Evolutionary conservation across 2,888 invertebrate genomes (phyloP), one percentile per base, ranked within the genome.

Genomic region (Phrixothrix hirtus): DNA sequence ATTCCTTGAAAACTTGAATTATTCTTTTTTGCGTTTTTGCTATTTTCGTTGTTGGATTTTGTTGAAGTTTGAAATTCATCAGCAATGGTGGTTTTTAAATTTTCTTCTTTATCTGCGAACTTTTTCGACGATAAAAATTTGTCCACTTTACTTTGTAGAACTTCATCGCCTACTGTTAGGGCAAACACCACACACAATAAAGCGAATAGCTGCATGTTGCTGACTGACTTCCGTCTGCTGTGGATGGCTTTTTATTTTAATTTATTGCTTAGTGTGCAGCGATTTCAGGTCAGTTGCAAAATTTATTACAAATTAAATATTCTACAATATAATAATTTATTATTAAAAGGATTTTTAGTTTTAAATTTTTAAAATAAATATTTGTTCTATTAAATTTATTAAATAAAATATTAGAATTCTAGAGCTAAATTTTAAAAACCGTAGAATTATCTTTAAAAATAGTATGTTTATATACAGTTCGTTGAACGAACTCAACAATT

Each of bases 161-260:
- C 10, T 9, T 34, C 38, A 1, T 25, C 27, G 11, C 25, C 25
- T 10, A 13, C 9, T 1, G 14, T 4, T 26, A 38, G 38, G 38
- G 26, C 26, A 11, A 38, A 38, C 2, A 25, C 27, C 38, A 27
- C 21, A 38, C 38, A 38, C 38, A 38, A 27, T 21, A 26, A 13
- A 38, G 38, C 39, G 14, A 41, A 14, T 12, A 30, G 15, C 9
- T 30, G 39, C 39, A 41, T 41, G 6, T 29, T 41, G 39, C 29
- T 41, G 38, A 41, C 27, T 41, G 39, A 16, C 29, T 41, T 41
- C 27, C 12, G 2, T 12, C 11, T 4, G 1, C 1, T 9, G 2
- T 10, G 6, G 14, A 7, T 1, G 13, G 9, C 38, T 38, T 26
- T 38, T 38, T 38, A 38, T 38, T 26, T 38, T 2, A 5, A 13